Percentiles rank a stretch among this genome's conserved stretches.
Evolutionary conservation across 2,797 vertebrate species (phyloP).

Genomic region (Menidia menidia): DNA sequence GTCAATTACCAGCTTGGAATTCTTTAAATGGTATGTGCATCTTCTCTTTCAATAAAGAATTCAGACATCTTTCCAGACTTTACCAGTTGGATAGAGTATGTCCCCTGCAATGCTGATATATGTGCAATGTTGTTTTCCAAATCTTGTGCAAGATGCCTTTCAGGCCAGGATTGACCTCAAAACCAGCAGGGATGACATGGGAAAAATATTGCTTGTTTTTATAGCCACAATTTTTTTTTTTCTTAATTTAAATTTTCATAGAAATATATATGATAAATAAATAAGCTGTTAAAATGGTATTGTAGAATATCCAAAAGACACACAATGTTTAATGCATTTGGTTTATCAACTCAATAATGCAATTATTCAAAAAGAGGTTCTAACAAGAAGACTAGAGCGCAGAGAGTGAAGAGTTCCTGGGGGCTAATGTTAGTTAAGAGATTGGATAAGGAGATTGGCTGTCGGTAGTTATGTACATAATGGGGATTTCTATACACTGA

Average conservation of each 20-base stretch:
- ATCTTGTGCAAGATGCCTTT: not conserved
- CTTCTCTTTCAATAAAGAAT: slow-evolving; percentile 1
- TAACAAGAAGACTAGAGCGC: no score
- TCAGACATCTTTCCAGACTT: not conserved
- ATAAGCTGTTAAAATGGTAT: no score
- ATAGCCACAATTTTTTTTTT: not conserved
- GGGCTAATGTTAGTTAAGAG: no score
- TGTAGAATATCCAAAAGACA: no score
- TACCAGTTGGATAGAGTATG: slow-evolving; percentile 1
- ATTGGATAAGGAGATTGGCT: no score
- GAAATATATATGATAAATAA: no score
- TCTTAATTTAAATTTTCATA: not conserved
- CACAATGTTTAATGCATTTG: no score
- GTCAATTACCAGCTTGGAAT: not conserved
- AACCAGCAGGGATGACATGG: not conserved
- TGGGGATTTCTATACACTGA: no score
- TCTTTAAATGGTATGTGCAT: not conserved
- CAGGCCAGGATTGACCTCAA: not conserved
- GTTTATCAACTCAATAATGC: no score
- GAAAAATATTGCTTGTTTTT: not conserved
- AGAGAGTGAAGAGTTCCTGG: no score
- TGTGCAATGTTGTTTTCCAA: not conserved
- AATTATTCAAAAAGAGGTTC: no score
- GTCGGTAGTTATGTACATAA: no score
- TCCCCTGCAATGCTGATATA: slow-evolving; percentile 1